Conservation (phyloP, 2,888 invertebrate species). For the Ethmia dodecea region DNA sequence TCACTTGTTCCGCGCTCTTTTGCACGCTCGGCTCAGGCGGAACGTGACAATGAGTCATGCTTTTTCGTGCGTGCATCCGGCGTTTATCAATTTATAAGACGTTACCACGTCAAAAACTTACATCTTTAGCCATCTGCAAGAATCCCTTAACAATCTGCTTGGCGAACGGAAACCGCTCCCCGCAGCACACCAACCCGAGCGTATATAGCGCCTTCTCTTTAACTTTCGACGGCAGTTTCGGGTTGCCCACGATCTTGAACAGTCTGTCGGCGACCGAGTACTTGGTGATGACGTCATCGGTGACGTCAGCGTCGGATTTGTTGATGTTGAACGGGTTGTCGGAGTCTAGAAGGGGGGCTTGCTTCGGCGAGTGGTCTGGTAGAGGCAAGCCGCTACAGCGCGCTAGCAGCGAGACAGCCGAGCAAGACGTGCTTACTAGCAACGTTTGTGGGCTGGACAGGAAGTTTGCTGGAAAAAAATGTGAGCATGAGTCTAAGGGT, state of each 20-base stretch:
- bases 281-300: constrained; percentile 77
- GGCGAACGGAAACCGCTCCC: constrained; percentile 86
- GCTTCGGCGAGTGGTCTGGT: constrained; percentile 54
- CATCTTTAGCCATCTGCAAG: constrained; percentile 86
- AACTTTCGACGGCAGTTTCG: constrained; percentile 83
- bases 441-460: constrained; percentile 80
- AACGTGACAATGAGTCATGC: no score
- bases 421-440: constrained; percentile 82
- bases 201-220: constrained; percentile 87
- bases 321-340: constrained; percentile 57
- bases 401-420: constrained; percentile 84
- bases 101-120: constrained; percentile 62
- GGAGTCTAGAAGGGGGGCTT: constrained; percentile 44
- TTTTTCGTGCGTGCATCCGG: no score
- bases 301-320: constrained; percentile 25
- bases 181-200: constrained; percentile 88
- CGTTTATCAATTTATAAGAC: no score
- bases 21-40: no score
- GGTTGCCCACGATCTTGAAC: constrained; percentile 83
- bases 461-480: constrained; percentile 76
- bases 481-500: not conserved
- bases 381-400: constrained; percentile 83
- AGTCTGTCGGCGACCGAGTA: constrained; percentile 83
- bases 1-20: no score
- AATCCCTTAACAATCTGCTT: constrained; percentile 86